Base-by-base conservation (phyloP, 1,140 invertebrate genomes). In the Eueides isabella region DNA sequence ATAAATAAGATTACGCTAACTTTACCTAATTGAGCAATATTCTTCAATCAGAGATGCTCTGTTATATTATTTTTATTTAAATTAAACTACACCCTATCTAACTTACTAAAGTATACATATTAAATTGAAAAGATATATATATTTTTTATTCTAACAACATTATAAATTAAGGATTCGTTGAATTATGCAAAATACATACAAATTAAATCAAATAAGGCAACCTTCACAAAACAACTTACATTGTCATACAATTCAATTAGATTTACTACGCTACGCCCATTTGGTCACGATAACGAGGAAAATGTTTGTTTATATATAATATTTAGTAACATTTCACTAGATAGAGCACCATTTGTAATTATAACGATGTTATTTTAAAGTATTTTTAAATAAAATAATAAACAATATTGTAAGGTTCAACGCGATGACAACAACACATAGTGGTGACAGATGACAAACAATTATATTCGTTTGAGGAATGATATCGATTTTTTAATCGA, bases 211-310 rank as follows among this genome's bases (percentile, higher is more conserved):
- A 55, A 55, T 55, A 55, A 55, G 19, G 44, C 9, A 55, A 12
- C 44, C 44, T 26, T 55, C 44, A 55, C 44, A 55, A 19, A 44
- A 55, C 19, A 55, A 55, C 48, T 55, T 55, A 55, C 48, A 23
- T 55, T 55, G 48, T 55, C 19, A 44, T 44, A 23, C 41, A n/a
- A 55, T 23, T 26, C 48, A 55, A 55, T 55, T 55, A 55, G 19
- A 55, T 55, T 55, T 55, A 11, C 23, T 55, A 26, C 48, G 48
- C 48, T 55, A 55, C 48, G 48, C 23, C 48, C 48, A 55, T 55
- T 26, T 55, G 48, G 12, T 55, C 48, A 55, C 19, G 12, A 0
- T 26, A 26, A 55, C 19, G 9, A 19, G 2, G 19, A 23, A 55
- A 55, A 55, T 55, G 19, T 11, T 55, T 12, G n/a, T 23, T 4